A percentile compares a stretch with the other conserved stretches of the same genome.
Conservation (phyloP, 2,888 invertebrate species). For the Plagodis pulveraria region DNA sequence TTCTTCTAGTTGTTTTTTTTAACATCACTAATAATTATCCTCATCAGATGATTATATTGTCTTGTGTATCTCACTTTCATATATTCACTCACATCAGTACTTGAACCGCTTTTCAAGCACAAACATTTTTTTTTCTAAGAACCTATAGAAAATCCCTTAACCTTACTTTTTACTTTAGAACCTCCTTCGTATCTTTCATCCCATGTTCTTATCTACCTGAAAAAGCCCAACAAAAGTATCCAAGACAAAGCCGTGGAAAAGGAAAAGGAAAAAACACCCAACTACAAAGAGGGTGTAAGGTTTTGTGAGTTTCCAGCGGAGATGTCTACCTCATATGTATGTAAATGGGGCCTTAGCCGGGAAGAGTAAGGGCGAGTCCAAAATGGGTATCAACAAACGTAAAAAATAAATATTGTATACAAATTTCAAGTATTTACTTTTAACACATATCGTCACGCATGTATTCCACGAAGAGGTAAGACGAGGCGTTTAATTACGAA, state of each 20-base stretch:
- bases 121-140: neutral
- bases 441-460: too few relatives aligned
- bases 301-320: constrained; percentile 20
- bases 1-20: too few relatives aligned
- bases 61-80: too few relatives aligned
- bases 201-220: constrained; percentile 10
- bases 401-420: too few relatives aligned
- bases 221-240: constrained; percentile 19
- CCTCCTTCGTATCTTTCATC: constrained; percentile 6
- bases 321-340: constrained; percentile 41
- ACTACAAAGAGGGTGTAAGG: constrained; percentile 31
- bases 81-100: too few relatives aligned
- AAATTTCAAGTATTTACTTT: too few relatives aligned
- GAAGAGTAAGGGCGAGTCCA: constrained; percentile 20
- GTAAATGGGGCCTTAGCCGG: constrained; percentile 38
- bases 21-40: too few relatives aligned
- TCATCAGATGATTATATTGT: too few relatives aligned
- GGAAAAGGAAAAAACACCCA: constrained; percentile 21
- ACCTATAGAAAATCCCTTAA: neutral
- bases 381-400: neutral
- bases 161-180: neutral
- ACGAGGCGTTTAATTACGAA: too few relatives aligned
- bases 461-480: too few relatives aligned
- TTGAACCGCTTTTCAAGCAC: too few relatives aligned
- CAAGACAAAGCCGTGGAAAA: constrained; percentile 20